Evolutionary conservation across 2,797 vertebrate species (phyloP).

Genomic region (Steatocranus sp.): DNA sequence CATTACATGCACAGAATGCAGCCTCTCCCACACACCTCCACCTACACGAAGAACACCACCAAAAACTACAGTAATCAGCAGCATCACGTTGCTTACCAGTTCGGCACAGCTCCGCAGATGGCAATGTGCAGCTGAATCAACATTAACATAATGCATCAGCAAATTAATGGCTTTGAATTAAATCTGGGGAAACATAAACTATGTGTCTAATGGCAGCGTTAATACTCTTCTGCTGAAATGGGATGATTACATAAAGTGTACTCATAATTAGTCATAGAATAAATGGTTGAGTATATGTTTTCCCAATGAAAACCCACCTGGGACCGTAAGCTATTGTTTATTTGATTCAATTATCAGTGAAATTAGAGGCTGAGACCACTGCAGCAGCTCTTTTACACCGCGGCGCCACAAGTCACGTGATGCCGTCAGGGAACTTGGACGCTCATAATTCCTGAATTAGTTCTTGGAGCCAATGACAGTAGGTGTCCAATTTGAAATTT

Average conservation of each 20-base stretch:
- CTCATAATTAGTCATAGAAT: constrained; percentile 39
- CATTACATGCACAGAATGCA: constrained; percentile 74
- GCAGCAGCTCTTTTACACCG: neutral
- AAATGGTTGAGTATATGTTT: constrained; percentile 28
- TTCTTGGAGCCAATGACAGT: neutral
- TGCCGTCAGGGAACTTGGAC: neutral
- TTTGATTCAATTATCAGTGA: constrained; percentile 26
- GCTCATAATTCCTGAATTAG: neutral
- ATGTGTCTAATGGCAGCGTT: constrained; percentile 2
- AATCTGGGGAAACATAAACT: constrained; percentile 7
- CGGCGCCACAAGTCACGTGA: neutral
- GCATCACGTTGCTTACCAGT: constrained; percentile 57
- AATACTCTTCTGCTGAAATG: constrained; percentile 10
- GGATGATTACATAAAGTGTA: constrained; percentile 30
- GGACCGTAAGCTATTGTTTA: constrained; percentile 30
- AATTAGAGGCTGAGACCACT: constrained; percentile 5
- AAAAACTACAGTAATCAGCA: constrained; percentile 66
- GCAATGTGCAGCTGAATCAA: constrained; percentile 36
- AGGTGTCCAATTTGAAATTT: neutral
- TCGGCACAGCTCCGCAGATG: constrained; percentile 39
- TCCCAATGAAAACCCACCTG: constrained; percentile 29
- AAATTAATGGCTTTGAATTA: constrained; percentile 34
- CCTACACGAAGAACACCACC: constrained; percentile 70
- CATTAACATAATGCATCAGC: constrained; percentile 30
- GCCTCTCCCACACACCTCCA: constrained; percentile 79